Conservation (phyloP, 2,797 vertebrate species). For the Gadopsis marmoratus region DNA sequence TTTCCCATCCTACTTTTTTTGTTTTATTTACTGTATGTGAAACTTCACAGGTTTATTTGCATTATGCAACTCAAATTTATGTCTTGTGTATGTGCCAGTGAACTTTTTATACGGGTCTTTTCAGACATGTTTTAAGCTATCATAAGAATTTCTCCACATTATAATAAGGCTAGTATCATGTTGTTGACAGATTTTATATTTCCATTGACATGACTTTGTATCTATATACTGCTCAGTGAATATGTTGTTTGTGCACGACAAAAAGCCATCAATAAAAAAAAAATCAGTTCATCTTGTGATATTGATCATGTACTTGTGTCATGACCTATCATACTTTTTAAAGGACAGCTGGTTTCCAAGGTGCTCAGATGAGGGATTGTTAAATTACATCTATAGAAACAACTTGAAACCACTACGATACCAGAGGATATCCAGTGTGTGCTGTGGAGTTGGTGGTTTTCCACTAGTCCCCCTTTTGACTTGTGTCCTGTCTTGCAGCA, state of each 20-base stretch:
- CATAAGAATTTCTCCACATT: not conserved
- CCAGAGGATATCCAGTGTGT: not conserved
- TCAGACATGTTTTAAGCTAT: too few species aligned
- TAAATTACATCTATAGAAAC: too few species aligned
- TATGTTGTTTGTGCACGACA: too few species aligned
- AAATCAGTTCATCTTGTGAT: too few species aligned
- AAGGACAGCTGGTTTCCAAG: not conserved
- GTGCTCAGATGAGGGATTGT: not conserved
- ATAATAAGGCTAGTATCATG: not conserved
- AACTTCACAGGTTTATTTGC: not conserved
- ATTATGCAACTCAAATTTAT: not conserved
- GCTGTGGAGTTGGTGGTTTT: not conserved
- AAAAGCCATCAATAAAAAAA: too few species aligned
- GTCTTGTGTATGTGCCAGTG: not conserved
- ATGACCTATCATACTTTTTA: too few species aligned
- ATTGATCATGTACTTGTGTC: too few species aligned
- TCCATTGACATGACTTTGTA: not conserved
- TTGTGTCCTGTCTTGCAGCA: conserved; percentile 48
- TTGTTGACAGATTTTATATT: not conserved
- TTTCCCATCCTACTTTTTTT: not conserved
- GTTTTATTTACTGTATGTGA: not conserved
- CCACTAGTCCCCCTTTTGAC: not conserved
- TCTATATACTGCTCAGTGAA: too few species aligned
- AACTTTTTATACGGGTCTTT: not conserved
- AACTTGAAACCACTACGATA: not conserved